Evolutionary conservation across 2,888 invertebrate genomes (phyloP).

Genomic region (Erebia palarica): DNA sequence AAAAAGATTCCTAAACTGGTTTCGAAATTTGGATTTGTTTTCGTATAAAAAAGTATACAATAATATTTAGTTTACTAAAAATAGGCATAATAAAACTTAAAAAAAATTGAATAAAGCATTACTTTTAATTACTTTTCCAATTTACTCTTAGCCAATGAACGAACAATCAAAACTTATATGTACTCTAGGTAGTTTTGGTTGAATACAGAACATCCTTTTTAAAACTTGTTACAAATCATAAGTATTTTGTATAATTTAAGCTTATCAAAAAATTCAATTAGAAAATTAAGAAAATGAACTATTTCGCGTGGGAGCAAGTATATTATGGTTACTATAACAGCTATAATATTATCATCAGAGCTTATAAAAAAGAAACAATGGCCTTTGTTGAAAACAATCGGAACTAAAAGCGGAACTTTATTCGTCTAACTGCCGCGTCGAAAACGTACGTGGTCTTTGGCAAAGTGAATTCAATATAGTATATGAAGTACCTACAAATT

Average conservation of each 20-base stretch:
- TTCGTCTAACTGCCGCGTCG: slow-evolving; percentile 53
- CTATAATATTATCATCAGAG: slow-evolving; percentile 47
- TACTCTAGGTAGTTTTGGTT: too few species aligned
- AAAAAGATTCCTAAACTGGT: background rate
- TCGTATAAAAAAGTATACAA: background rate
- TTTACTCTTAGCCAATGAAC: too few species aligned
- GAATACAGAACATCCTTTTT: too few species aligned
- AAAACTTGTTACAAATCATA: too few species aligned
- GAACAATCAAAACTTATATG: too few species aligned
- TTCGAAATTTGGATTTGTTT: background rate
- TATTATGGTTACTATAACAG: background rate
- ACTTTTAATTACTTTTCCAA: too few species aligned
- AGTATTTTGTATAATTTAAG: background rate
- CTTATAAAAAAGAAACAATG: slow-evolving; percentile 69
- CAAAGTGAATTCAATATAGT: slow-evolving; percentile 26
- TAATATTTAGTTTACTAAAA: too few species aligned
- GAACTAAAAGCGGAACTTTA: slow-evolving; percentile 57
- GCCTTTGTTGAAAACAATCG: slow-evolving; percentile 73
- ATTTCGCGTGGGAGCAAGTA: slow-evolving; percentile 15
- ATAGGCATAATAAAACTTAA: too few species aligned
- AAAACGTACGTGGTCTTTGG: slow-evolving; percentile 54
- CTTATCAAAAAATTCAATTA: background rate
- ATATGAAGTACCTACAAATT: slow-evolving; percentile 1
- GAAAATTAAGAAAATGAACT: slow-evolving; percentile 1
- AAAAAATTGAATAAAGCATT: too few species aligned